A percentile compares a stretch with the other conserved stretches of the same genome.
Conservation (phyloP, 2,888 invertebrate species). For the Dusona sp. region DNA sequence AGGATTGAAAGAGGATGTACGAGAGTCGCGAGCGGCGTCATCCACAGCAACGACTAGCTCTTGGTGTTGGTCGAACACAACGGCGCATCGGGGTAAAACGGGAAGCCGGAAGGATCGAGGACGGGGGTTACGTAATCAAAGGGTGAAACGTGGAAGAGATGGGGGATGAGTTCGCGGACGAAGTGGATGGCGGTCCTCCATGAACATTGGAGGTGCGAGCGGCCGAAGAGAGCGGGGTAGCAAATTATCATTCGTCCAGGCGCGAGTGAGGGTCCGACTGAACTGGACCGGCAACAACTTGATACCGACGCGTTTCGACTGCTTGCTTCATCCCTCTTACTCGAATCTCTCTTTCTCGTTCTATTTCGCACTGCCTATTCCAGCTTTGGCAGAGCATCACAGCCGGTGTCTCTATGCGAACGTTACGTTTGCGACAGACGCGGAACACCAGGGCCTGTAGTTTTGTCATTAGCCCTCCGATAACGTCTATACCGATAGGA, state of each 20-base stretch:
- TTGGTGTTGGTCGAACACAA: conserved; percentile 27
- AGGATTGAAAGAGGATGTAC: conserved; percentile 52
- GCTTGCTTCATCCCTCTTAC: conserved; percentile 6
- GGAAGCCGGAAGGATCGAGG: conserved; percentile 63
- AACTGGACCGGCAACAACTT: conserved; percentile 83
- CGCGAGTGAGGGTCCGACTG: conserved; percentile 80
- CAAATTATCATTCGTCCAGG: conserved; percentile 84
- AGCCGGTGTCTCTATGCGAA: conserved; percentile 37
- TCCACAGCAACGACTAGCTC: conserved; percentile 32
- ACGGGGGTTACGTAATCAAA: conserved; percentile 83
- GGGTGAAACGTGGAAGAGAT: conserved; percentile 79
- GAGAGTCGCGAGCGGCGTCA: conserved; percentile 51
- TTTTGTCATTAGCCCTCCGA: conserved; percentile 84
- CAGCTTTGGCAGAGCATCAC: conserved; percentile 31
- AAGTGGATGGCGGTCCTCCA: conserved; percentile 68
- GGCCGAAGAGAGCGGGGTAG: conserved; percentile 70
- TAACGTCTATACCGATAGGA: conserved; percentile 82
- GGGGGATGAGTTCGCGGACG: conserved; percentile 64
- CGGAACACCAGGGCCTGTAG: conserved; percentile 81
- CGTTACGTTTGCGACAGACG: conserved; percentile 58
- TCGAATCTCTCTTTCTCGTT: conserved; percentile 33
- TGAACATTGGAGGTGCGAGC: conserved; percentile 67
- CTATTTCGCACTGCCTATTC: conserved; percentile 8
- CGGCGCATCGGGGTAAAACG: conserved; percentile 40
- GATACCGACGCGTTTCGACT: conserved; percentile 78